These are phyloP conservation scores for Cynocephalus volans DNA, from an alignment of 2,113 vertebrate species.

Conservation along the genomic window DNA sequence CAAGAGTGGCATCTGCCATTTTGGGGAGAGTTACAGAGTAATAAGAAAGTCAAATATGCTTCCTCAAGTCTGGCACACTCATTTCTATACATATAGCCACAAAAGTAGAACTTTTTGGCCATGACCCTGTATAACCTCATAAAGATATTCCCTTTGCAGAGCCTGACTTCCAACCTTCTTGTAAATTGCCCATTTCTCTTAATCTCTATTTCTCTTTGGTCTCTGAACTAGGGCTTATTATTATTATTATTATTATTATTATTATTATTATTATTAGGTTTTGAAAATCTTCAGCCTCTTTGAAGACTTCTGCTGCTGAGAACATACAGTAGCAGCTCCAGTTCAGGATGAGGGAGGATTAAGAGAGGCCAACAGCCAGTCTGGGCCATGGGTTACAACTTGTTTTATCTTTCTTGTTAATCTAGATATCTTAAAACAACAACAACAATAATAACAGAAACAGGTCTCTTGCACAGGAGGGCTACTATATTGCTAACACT, in stretches of 20 bases:
- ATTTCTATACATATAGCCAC: background rate
- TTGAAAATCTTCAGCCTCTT: background rate
- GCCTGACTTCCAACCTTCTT: background rate
- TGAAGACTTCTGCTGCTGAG: background rate
- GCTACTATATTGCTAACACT: background rate
- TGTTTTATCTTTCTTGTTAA: background rate
- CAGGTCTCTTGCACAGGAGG: background rate
- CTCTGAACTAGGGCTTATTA: rapidly evolving
- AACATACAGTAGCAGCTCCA: background rate
- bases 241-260: background rate
- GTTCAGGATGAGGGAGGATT: background rate
- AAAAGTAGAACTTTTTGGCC: background rate
- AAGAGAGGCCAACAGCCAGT: background rate
- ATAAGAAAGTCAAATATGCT: background rate
- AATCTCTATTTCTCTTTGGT: background rate
- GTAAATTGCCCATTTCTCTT: background rate
- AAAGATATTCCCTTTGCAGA: background rate
- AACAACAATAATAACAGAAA: background rate
- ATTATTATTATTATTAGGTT: background rate
- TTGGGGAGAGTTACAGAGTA: background rate
- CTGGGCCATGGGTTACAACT: background rate
- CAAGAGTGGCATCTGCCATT: background rate
- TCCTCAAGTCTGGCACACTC: too few species aligned
- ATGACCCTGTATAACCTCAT: background rate
- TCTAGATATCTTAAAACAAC: background rate